phyloP scores from a whole-genome alignment of 1,140 invertebrate genomes.

The Tribolium castaneum region DNA sequence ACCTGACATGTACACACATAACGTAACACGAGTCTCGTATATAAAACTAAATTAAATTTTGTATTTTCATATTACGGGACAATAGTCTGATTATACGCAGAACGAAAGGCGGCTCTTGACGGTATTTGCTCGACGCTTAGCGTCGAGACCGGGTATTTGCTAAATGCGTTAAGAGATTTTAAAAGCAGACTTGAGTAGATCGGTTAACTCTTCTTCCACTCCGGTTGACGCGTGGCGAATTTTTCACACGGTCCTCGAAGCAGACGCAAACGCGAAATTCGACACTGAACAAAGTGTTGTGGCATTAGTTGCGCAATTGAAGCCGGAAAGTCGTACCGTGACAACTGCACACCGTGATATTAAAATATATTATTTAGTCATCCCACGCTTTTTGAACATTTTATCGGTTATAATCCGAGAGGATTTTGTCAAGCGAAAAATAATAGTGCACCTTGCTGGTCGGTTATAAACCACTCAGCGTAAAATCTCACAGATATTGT shows the following conservation, averaged over 20 bases:
- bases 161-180: slow-evolving; percentile 33
- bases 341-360: slow-evolving; percentile 37
- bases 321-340: slow-evolving; percentile 25
- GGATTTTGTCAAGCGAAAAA: slow-evolving; percentile 41
- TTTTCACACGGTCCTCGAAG: slow-evolving; percentile 1
- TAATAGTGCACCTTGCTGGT: slow-evolving; percentile 42
- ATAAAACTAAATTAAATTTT: slow-evolving; percentile 60
- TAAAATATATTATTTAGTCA: slow-evolving; percentile 41
- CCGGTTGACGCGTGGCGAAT: slow-evolving; percentile 7
- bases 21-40: slow-evolving; percentile 45
- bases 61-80: slow-evolving; percentile 52
- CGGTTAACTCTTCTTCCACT: slow-evolving; percentile 12
- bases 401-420: slow-evolving; percentile 37
- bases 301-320: slow-evolving; percentile 36
- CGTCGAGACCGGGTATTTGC: slow-evolving; percentile 5
- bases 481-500: slow-evolving; percentile 54
- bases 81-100: slow-evolving; percentile 43
- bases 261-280: neutral
- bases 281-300: slow-evolving; percentile 1
- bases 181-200: slow-evolving; percentile 20
- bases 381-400: slow-evolving; percentile 41
- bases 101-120: slow-evolving; percentile 6
- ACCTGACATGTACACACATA: slow-evolving; percentile 48
- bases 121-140: slow-evolving; percentile 27
- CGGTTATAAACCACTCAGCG: slow-evolving; percentile 52